phyloP scores from a whole-genome alignment of 2,113 vertebrate genomes.

The Meles meles region DNA sequence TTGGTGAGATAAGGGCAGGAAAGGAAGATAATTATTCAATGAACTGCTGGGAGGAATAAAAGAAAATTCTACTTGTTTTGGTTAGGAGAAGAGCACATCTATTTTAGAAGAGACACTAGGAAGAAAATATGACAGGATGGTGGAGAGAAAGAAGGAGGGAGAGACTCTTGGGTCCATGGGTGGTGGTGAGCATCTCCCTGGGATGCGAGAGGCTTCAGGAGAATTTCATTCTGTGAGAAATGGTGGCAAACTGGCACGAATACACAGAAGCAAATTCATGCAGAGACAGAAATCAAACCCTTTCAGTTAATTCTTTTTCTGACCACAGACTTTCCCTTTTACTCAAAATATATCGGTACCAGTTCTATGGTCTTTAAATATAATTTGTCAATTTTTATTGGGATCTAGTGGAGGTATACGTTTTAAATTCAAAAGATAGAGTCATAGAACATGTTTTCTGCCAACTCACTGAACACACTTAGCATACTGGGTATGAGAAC shows the following conservation, averaged over 20 bases:
- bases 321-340: background rate
- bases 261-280: background rate
- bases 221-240: background rate
- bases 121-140: background rate
- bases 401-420: background rate
- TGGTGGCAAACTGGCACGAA: background rate
- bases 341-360: background rate
- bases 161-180: background rate
- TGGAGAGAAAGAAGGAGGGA: background rate
- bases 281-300: background rate
- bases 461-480: background rate
- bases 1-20: background rate
- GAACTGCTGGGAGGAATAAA: background rate
- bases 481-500: background rate
- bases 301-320: background rate
- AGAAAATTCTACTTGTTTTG: background rate
- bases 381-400: constrained; percentile 46
- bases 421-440: constrained; percentile 14
- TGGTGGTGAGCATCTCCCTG: background rate
- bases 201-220: background rate
- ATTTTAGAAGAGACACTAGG: background rate
- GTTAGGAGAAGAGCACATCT: background rate
- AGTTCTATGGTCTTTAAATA: constrained; percentile 21
- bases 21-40: background rate
- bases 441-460: constrained; percentile 35